Base-by-base conservation (phyloP, 2,888 invertebrate species). In the Sphinx pinastri region DNA sequence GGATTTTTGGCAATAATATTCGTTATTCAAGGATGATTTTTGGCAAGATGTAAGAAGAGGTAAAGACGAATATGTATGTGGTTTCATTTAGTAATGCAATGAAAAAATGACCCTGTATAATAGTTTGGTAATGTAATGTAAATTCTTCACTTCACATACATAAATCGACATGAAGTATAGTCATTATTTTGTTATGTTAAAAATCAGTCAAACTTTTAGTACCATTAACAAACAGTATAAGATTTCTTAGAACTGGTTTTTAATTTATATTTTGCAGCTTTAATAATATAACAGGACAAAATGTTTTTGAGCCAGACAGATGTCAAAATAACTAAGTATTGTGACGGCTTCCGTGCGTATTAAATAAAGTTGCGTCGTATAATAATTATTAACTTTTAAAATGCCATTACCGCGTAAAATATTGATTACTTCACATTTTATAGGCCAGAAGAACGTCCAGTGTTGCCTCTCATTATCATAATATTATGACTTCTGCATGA, bases 401-500 rank as follows among this genome's bases (percentile, higher is more conserved):
- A 68, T 67, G 70, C 71, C 71, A 72, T 77, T 70, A 70, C 25
- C 59, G 55, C 68, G 63, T 74, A 71, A 75, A 73, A 73, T 74
- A 75, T 58, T 45, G 38, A 52, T 31, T 19, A 66, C 59, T 71
- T 70, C 58, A 52, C 63, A 63, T 63, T 63, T 63, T 63, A 63
- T 49, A 63, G 49, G 63, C 58, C 52, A 60, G 51, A 2, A 52
- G 54, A 72, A 67, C 52, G 25, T 72, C 52, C 60, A 68, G 49
- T 70, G 59, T 25, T 59, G 59, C 70, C 70, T 76, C 76, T 63
- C 16, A 77, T 79, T 78, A 76, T 71, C 77, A 78, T 79, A 77
- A 77, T 71, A 68, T 75, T 72, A 70, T 72, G 76, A 78, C 75
- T 74, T 78, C 79, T 73, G 78, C 77, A 71, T 69, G 71, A 77